A percentile compares a stretch with the other conserved stretches of the same genome.
Evolutionary conservation across 2,113 vertebrate genomes (phyloP).

Genomic region (Campylomormyrus tamandua): DNA sequence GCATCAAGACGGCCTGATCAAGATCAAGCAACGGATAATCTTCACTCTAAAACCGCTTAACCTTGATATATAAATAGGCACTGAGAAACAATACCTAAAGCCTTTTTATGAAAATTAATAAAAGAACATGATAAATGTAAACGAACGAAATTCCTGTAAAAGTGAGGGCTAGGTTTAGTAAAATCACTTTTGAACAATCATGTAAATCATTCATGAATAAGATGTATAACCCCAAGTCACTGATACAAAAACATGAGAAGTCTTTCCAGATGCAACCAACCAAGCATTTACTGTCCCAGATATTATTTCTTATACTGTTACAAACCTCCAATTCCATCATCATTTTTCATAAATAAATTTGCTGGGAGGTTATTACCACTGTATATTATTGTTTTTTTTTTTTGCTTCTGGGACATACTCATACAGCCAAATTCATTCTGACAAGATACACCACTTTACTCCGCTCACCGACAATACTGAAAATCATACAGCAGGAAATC

Average conservation of each 20-base stretch:
- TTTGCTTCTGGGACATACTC: background rate
- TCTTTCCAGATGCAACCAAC: background rate
- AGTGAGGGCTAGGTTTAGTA: background rate
- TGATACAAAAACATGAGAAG: background rate
- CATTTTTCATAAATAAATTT: conserved; percentile 9
- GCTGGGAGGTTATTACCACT: background rate
- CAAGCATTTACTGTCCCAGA: background rate
- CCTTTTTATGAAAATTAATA: background rate
- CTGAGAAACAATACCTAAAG: background rate
- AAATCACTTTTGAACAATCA: conserved; percentile 4
- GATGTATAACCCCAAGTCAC: background rate
- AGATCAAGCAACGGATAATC: background rate
- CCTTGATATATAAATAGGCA: background rate
- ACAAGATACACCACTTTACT: background rate
- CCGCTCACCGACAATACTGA: background rate
- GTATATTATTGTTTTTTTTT: background rate
- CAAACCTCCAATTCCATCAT: background rate
- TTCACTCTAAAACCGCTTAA: background rate
- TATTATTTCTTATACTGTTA: conserved; percentile 6
- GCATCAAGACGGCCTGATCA: background rate
- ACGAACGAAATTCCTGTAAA: background rate
- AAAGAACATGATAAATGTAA: background rate
- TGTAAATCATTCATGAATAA: conserved; percentile 1
- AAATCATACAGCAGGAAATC: background rate
- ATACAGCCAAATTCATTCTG: background rate